Percentiles rank a stretch among this genome's conserved stretches.
phyloP scores from a whole-genome alignment of 2,113 vertebrate species.

The Galemys pyrenaicus region DNA sequence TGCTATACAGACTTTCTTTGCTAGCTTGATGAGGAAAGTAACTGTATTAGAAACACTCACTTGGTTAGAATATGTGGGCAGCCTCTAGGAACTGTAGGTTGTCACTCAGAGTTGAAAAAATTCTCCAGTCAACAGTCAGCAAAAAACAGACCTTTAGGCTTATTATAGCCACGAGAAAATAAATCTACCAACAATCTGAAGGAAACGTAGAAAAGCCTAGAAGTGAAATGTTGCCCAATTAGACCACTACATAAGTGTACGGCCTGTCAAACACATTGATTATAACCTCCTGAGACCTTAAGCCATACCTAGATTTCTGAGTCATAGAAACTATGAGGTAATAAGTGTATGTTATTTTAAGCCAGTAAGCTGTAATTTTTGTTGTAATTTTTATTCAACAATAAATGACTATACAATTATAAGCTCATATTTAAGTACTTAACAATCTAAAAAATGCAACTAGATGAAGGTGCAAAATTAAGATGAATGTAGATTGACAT shows the following conservation, averaged over 20 bases:
- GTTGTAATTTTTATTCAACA: neutral
- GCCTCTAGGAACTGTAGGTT: neutral
- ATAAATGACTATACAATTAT: neutral
- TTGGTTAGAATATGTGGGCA: neutral
- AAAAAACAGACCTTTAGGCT: neutral
- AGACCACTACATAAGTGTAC: neutral
- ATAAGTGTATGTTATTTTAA: neutral
- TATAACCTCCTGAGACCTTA: neutral
- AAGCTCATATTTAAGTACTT: neutral
- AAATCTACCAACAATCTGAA: neutral
- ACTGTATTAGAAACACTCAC: neutral
- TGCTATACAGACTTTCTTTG: neutral
- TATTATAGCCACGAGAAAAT: neutral
- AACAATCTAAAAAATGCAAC: neutral
- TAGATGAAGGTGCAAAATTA: slow-evolving; percentile 6
- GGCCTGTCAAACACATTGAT: neutral
- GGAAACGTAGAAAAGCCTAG: neutral
- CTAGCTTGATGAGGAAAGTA: neutral
- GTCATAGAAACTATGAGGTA: neutral
- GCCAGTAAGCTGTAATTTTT: neutral
- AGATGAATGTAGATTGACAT: neutral
- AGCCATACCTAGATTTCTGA: neutral
- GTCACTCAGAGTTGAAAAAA: neutral
- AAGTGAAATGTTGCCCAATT: neutral
- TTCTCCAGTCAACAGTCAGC: neutral